A percentile compares a stretch with the other conserved stretches of the same genome.
Evolutionary conservation across 2,113 vertebrate genomes (phyloP).

Genomic region (Etheostoma cragini): DNA sequence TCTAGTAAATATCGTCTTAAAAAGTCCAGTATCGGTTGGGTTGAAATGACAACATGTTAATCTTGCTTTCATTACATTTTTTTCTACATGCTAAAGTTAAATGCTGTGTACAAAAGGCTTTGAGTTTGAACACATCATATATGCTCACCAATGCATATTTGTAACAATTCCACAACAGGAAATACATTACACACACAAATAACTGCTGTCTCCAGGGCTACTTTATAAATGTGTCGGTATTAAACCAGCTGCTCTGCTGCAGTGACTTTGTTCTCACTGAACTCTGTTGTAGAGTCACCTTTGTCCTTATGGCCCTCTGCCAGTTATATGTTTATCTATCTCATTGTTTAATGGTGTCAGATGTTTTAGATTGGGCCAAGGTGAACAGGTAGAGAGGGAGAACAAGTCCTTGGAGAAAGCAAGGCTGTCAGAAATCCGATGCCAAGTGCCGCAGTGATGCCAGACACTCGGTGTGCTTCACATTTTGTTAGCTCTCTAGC

Average conservation of each 20-base stretch:
- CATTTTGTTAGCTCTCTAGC: constrained; percentile 68
- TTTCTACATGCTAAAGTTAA: not conserved
- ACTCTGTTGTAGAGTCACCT: constrained; percentile 57
- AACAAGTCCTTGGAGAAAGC: constrained; percentile 71
- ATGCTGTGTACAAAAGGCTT: not conserved
- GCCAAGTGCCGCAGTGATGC: constrained; percentile 64
- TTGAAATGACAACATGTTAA: not conserved
- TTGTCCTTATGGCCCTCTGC: constrained; percentile 63
- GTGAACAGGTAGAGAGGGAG: constrained; percentile 67
- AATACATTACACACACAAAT: not conserved
- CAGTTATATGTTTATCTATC: constrained; percentile 68
- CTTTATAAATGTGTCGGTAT: not conserved
- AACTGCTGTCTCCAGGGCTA: not conserved
- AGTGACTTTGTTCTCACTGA: constrained; percentile 42
- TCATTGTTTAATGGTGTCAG: constrained; percentile 70
- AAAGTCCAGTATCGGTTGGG: not conserved
- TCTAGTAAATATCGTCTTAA: not conserved
- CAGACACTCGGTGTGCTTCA: constrained; percentile 66
- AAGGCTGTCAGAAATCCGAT: constrained; percentile 74
- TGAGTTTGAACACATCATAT: not conserved
- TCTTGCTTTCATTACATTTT: not conserved
- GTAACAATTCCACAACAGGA: not conserved
- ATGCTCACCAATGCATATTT: not conserved
- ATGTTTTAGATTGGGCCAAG: constrained; percentile 62
- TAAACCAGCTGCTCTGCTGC: constrained; percentile 38